Conservation (phyloP, 2,113 vertebrate species). For the Montifringilla adamsi region DNA sequence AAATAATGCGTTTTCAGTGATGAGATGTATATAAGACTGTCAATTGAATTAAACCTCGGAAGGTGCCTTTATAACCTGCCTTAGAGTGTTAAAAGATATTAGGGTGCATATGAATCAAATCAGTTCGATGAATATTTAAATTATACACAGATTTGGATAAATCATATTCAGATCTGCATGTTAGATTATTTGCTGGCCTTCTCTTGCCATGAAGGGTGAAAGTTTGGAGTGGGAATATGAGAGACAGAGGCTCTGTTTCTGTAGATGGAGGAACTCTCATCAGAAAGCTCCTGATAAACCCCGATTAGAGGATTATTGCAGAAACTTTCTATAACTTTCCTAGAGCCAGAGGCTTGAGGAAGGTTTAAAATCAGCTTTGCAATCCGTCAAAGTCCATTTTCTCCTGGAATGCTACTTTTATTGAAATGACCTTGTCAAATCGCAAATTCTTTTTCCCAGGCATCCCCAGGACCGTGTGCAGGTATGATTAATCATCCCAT, state of each 20-base stretch:
- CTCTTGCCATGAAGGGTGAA: neutral
- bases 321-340: conserved; percentile 21
- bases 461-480: conserved; percentile 20
- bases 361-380: conserved; percentile 41
- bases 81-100: conserved; percentile 72
- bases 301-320: neutral
- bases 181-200: conserved; percentile 27
- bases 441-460: neutral
- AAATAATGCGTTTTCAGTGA: conserved; percentile 74
- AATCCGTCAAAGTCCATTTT: conserved; percentile 38
- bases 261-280: neutral
- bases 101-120: conserved; percentile 69
- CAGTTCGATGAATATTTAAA: conserved; percentile 77
- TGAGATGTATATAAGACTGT: conserved; percentile 72
- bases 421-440: conserved; percentile 57
- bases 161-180: conserved; percentile 55
- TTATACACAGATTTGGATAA: conserved; percentile 73
- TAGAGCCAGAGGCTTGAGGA: conserved; percentile 27
- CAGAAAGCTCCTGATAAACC: neutral
- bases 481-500: conserved; percentile 38
- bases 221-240: neutral
- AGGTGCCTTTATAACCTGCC: conserved; percentile 77
- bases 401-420: conserved; percentile 31
- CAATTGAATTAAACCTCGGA: conserved; percentile 76
- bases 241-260: neutral